Base-by-base conservation (phyloP, 2,113 vertebrate genomes). In the Pygoscelis antarcticus region DNA sequence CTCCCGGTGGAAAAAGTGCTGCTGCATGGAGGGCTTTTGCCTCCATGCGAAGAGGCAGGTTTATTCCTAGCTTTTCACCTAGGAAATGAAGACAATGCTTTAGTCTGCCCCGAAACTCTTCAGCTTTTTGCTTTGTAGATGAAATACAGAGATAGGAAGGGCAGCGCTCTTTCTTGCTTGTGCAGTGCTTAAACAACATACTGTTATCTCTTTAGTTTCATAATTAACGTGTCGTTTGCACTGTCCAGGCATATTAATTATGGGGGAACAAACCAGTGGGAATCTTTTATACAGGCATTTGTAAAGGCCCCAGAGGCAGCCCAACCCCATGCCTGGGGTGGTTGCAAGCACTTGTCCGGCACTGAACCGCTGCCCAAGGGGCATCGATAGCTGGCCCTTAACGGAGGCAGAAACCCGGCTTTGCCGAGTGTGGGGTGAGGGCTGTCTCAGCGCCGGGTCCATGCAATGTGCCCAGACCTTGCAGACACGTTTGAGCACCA, bases 381-480 rank as follows among this genome's bases (percentile, higher is more conserved):
- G 2, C 58, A 65, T 25, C 6, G 1, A 19, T 6, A 30, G 10
- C 47, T 54, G 54, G 58, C 44, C 65, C 40, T 47, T 23, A 57
- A 23, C 0, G 0, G 57, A 52, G 11, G 27, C 57, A 58, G 70
- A 52, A 51, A 19, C 51, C 9, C 1, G 2, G 11, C 57, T 58
- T 62, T 86, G 19, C 36, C 0, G 5, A 58, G 21, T 7, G 16
- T 11, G 27, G 70, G n/a, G 10, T 3, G 10, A 29, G 42, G 16
- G 32, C 26, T 71, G 20, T 47, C 61, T 47, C 84, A 74, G n/a
- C 8, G 7, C 65, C 8, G 1, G 17, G 16, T 40, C 46, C 34
- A 8, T 19, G 49, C 5, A 0, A 34, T 5, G 17, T 46, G 8
- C 58, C n/a, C 72, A 83, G 23, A 61, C 34, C 60, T 55, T n/a